Conservation (phyloP, 1,140 invertebrate species). For the Calliopsis andreniformis region DNA sequence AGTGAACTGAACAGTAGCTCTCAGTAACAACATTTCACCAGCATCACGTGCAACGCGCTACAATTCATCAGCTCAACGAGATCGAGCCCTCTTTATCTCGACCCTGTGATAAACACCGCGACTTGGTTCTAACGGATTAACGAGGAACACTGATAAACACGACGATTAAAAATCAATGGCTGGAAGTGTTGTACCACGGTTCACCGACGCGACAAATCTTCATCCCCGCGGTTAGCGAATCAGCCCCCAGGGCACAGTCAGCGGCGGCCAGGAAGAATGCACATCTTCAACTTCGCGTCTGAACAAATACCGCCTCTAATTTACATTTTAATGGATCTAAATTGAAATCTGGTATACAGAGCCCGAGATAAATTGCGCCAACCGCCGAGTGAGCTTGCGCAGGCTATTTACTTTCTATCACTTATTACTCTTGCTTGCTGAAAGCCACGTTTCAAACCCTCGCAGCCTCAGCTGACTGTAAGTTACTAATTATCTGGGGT, state of each 20-base stretch:
- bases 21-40: too few species aligned
- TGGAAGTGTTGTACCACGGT: conserved; percentile 9
- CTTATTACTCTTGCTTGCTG: conserved; percentile 35
- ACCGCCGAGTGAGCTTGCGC: conserved; percentile 34
- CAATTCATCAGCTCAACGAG: background rate
- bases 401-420: conserved; percentile 66
- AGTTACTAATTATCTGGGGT: conserved; percentile 60
- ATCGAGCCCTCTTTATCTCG: background rate
- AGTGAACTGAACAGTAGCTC: too few species aligned
- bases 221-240: conserved; percentile 8
- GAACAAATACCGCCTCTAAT: conserved; percentile 67
- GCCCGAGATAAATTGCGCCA: conserved; percentile 62
- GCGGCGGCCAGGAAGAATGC: conserved; percentile 37
- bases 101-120: background rate
- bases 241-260: conserved; percentile 14
- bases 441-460: background rate
- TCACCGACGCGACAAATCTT: conserved; percentile 17
- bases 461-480: conserved; percentile 17
- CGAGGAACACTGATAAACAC: background rate
- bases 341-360: conserved; percentile 69
- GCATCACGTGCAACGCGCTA: background rate
- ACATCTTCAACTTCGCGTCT: conserved; percentile 31
- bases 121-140: background rate
- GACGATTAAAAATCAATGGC: conserved; percentile 20
- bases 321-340: conserved; percentile 76